Evolutionary conservation across 1,140 invertebrate species (phyloP).

Genomic region (Ephestia elutella): DNA sequence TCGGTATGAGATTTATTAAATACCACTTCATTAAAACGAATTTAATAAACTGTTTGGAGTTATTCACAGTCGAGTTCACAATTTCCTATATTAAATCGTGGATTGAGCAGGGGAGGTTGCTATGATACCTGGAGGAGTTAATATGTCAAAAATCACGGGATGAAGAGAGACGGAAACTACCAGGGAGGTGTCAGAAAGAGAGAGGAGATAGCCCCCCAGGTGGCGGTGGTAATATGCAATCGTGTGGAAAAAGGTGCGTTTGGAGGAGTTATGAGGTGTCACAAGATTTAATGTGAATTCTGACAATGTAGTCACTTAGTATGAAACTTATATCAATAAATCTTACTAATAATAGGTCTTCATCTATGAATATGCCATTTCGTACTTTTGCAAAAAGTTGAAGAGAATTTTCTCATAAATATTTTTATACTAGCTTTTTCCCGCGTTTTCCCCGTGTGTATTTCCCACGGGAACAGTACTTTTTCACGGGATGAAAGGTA

Average conservation of each 20-base stretch:
- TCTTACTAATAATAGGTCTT: too few species aligned
- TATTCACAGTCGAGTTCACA: conserved; percentile 61
- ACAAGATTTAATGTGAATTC: conserved; percentile 42
- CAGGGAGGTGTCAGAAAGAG: conserved; percentile 28
- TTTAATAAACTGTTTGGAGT: conserved; percentile 65
- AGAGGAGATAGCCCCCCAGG: conserved; percentile 43
- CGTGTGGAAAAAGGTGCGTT: conserved; percentile 67
- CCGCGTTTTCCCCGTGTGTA: too few species aligned
- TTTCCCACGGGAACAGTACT: too few species aligned
- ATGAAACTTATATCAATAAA: not conserved
- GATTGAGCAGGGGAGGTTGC: conserved; percentile 59
- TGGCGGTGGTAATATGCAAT: conserved; percentile 59
- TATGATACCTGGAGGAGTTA: conserved; percentile 70
- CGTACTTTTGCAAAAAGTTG: too few species aligned
- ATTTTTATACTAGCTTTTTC: too few species aligned
- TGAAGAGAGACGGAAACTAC: conserved; percentile 33
- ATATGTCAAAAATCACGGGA: conserved; percentile 69
- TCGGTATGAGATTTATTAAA: not conserved
- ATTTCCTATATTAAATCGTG: conserved; percentile 71
- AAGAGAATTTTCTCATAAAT: too few species aligned
- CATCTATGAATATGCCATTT: too few species aligned
- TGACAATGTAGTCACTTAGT: conserved; percentile 17
- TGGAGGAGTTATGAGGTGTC: conserved; percentile 54
- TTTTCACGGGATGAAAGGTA: too few species aligned
- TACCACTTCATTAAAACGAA: conserved; percentile 29